phyloP scores from a whole-genome alignment of 1,140 invertebrate species.

The Anastrepha ludens region DNA sequence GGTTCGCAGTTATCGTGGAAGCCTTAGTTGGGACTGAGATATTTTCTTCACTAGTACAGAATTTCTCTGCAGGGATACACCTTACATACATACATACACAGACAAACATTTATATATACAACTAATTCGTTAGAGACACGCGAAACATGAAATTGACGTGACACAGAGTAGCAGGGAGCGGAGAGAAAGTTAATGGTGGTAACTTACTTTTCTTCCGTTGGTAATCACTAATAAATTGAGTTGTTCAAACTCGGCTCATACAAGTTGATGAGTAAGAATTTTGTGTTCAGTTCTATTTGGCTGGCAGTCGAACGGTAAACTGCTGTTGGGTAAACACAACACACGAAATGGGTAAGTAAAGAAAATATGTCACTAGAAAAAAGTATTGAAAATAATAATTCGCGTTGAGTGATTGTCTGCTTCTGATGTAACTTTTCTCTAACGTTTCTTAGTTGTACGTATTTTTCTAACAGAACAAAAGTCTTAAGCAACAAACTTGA shows the following conservation, averaged over 20 bases:
- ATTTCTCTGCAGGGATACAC: no score
- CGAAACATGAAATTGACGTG: conserved; percentile 33
- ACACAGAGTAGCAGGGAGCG: background rate
- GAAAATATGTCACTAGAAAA: background rate
- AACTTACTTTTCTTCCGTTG: background rate
- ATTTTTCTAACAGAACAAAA: background rate
- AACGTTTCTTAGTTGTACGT: background rate
- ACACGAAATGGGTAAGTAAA: background rate
- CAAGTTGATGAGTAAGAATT: background rate
- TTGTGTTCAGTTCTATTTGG: background rate
- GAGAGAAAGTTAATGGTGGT: background rate
- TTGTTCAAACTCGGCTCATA: background rate
- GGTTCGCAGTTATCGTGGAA: no score
- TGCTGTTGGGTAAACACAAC: background rate
- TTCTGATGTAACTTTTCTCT: background rate
- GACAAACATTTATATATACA: background rate
- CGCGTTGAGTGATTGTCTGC: background rate
- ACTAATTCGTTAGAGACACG: conserved; percentile 7
- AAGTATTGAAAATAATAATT: background rate
- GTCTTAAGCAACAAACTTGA: conserved; percentile 41
- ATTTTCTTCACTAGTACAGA: no score
- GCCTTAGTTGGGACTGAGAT: no score
- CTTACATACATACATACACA: no score
- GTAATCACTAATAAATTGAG: conserved; percentile 25
- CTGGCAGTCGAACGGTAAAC: conserved; percentile 12